Evolutionary conservation across 2,888 invertebrate species (phyloP), one percentile per base, ranked within the genome.

Genomic region (Tricholauxania praeusta): DNA sequence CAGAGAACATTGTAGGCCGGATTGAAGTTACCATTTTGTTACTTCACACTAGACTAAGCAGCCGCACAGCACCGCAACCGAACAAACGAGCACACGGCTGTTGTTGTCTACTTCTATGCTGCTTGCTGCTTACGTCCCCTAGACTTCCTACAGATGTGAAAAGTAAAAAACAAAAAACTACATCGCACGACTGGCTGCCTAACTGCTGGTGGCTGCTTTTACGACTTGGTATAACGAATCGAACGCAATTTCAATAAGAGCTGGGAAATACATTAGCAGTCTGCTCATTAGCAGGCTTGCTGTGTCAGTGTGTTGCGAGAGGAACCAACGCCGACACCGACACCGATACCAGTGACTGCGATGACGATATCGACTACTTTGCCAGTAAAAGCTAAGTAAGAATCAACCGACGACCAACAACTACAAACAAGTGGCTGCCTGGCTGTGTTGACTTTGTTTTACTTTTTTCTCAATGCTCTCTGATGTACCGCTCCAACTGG

Each of bases 21-120:
- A 39, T 39, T 39, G 39, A 59, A 69, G 49, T 69, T 59, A 60
- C 59, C 59, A 69, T 69, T 69, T 69, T 60, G 47, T 69, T 22
- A 60, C 28, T 69, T 69, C 60, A 60, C 68, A 60, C 59, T 49
- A 69, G 59, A 69, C 59, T 51, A n/a, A 48, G 66, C 55, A 53
- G 48, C 39, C 55, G 57, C 19, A 66, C 39, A 48, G 57, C 19
- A 66, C 55, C 53, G 39, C 17, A 47, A 53, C 6, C 39, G 39
- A 39, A 64, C 64, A 10, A 48, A 39, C 39, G 47, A 63, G 12
- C 62, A 48, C n/a, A n/a, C 39, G 47, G 39, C 28, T 51, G 19
- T 39, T 22, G 60, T 14, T 67, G 67, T 57, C 67, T 67, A 67
- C 39, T 39, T 39, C 39, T 39, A 10, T 47, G 47, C 39, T 57